Conservation (phyloP, 2,797 vertebrate genomes). For the Pagetopsis macropterus region DNA sequence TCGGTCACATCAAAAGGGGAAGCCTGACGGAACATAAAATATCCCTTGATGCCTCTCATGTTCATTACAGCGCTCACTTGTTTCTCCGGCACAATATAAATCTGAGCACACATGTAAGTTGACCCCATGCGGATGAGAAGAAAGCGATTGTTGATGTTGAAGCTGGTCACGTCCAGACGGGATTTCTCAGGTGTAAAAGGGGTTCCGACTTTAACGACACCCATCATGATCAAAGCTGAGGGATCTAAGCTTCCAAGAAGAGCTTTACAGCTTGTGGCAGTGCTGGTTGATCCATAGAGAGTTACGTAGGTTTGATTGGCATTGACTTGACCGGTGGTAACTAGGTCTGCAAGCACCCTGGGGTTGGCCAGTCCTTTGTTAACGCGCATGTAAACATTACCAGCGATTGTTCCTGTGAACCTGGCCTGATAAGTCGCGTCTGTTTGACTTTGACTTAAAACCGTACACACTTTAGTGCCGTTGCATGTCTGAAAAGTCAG, state of each 20-base stretch:
- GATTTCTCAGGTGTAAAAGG: conserved; percentile 71
- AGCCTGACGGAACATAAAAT: conserved; percentile 77
- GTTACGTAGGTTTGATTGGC: conserved; percentile 43
- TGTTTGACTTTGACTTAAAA: conserved; percentile 52
- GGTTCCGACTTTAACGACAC: conserved; percentile 73
- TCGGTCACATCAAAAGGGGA: conserved; percentile 84
- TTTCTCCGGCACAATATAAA: conserved; percentile 73
- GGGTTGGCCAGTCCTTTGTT: conserved; percentile 23
- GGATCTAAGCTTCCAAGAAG: conserved; percentile 56
- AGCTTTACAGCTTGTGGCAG: conserved; percentile 60
- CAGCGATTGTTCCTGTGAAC: conserved; percentile 75
- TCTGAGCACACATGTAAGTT: conserved; percentile 71
- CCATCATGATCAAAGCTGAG: conserved; percentile 60
- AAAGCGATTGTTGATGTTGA: conserved; percentile 48
- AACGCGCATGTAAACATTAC: conserved; percentile 82
- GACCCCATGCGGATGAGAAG: conserved; percentile 65
- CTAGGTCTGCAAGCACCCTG: conserved; percentile 76
- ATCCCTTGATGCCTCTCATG: conserved; percentile 82
- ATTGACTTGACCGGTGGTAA: conserved; percentile 60
- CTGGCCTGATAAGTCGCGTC: conserved; percentile 74
- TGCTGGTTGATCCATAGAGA: conserved; percentile 62
- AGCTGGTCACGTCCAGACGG: conserved; percentile 60
- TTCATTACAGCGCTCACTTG: conserved; percentile 73
- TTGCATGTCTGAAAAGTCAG: conserved; percentile 77
- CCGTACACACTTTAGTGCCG: conserved; percentile 71